Evolutionary conservation across 2,888 invertebrate genomes (phyloP).

Genomic region (Cataglyphis albicans): DNA sequence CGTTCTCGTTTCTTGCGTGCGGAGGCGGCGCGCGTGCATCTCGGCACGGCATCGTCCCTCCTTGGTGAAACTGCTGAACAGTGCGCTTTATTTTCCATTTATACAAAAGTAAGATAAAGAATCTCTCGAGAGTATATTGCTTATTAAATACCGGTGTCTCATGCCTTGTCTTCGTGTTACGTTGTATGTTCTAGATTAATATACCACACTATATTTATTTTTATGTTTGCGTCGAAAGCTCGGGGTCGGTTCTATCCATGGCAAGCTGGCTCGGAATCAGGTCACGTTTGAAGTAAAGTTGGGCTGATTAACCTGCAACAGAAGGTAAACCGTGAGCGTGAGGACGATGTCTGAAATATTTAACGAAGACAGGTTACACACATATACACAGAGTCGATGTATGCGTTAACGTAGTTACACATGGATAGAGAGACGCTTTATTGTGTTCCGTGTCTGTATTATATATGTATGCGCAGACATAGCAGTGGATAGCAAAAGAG

Average conservation of each 20-base stretch:
- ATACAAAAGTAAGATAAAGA: constrained; percentile 70
- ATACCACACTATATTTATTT: constrained; percentile 78
- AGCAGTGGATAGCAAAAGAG: background rate
- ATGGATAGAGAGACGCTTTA: constrained; percentile 17
- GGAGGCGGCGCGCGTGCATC: constrained; percentile 71
- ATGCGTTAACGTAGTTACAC: constrained; percentile 2
- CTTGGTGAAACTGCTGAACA: constrained; percentile 67
- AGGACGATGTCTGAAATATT: constrained; percentile 38
- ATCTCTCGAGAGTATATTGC: constrained; percentile 70
- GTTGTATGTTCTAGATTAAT: constrained; percentile 76
- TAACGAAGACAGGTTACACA: background rate
- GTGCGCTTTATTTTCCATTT: constrained; percentile 72
- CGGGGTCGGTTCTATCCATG: constrained; percentile 81
- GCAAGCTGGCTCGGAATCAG: constrained; percentile 81
- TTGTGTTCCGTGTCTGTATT: background rate
- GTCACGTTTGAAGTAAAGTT: constrained; percentile 77
- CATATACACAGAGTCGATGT: background rate
- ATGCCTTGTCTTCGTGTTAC: constrained; percentile 66
- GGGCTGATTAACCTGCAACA: constrained; percentile 77
- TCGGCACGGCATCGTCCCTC: constrained; percentile 64
- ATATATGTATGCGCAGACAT: background rate
- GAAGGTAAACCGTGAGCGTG: constrained; percentile 24
- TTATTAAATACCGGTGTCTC: constrained; percentile 72
- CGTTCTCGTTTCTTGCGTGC: constrained; percentile 67
- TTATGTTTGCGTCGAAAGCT: constrained; percentile 77